phyloP scores from a whole-genome alignment of 2,113 vertebrate genomes.

The mouse (Mus musculus) region GRCm39 chr16:77490001-77490500 shows the following conservation, averaged over 20 bases:
- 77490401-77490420: slow-evolving; percentile 50
- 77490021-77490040: slow-evolving; percentile 8
- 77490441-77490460: slow-evolving; percentile 27
- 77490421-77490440: slow-evolving; percentile 13
- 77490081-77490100: not conserved
- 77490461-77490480: slow-evolving; percentile 51
- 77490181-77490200: not conserved
- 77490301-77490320: not conserved
- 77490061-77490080: not conserved
- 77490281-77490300: not conserved
- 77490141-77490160: not conserved
- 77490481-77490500: slow-evolving; percentile 64
- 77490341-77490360: not conserved
- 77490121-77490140: not conserved
- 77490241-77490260: not conserved
- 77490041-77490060: not conserved
- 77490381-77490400: slow-evolving; percentile 33
- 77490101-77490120: not conserved
- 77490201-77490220: not conserved
- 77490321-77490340: not conserved
- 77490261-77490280: not conserved
- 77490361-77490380: not conserved
- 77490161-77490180: not conserved
- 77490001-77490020: not conserved
- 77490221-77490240: not conserved